A percentile compares a stretch with the other conserved stretches of the same genome.
phyloP scores from a whole-genome alignment of 1,140 invertebrate species.

The Agraylea sexmaculata region DNA sequence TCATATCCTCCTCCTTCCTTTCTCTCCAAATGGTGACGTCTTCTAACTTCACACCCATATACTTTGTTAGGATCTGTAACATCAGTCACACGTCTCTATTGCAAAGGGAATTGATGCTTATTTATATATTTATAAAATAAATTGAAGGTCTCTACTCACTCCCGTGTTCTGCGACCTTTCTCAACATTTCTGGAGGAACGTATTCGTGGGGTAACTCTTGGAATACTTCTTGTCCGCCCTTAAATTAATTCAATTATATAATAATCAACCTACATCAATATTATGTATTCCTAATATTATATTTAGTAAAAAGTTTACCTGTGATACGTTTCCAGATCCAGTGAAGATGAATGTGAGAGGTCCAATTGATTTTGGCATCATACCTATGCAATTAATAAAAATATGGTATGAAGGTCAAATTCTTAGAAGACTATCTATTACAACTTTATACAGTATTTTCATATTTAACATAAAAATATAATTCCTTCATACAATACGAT shows the following conservation, averaged over 20 bases:
- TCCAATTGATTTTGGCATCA: slow-evolving; percentile 97
- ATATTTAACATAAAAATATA: no score
- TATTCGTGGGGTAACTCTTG: slow-evolving; percentile 96
- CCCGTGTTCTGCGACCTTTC: slow-evolving; percentile 93
- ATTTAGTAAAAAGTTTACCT: slow-evolving; percentile 40
- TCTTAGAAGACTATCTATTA: no score
- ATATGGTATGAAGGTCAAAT: no score
- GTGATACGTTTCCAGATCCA: slow-evolving; percentile 75
- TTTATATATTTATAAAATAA: neutral
- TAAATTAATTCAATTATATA: slow-evolving; percentile 21
- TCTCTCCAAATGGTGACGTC: slow-evolving; percentile 84
- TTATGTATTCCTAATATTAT: slow-evolving; percentile 21
- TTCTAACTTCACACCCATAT: slow-evolving; percentile 87
- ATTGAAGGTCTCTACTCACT: slow-evolving; percentile 48
- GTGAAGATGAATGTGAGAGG: slow-evolving; percentile 97
- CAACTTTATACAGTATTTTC: no score
- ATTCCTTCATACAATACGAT: no score
- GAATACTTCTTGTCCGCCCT: slow-evolving; percentile 96
- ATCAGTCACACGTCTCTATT: neutral
- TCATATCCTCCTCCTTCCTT: slow-evolving; percentile 88
- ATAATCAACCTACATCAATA: slow-evolving; percentile 1
- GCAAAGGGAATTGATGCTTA: neutral
- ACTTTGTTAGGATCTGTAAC: slow-evolving; percentile 76
- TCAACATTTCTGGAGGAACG: slow-evolving; percentile 85
- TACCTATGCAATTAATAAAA: slow-evolving; percentile 34